These are phyloP conservation scores for Amitus sp. DNA, from an alignment of 2,888 invertebrate species.

Conservation along the genomic window DNA sequence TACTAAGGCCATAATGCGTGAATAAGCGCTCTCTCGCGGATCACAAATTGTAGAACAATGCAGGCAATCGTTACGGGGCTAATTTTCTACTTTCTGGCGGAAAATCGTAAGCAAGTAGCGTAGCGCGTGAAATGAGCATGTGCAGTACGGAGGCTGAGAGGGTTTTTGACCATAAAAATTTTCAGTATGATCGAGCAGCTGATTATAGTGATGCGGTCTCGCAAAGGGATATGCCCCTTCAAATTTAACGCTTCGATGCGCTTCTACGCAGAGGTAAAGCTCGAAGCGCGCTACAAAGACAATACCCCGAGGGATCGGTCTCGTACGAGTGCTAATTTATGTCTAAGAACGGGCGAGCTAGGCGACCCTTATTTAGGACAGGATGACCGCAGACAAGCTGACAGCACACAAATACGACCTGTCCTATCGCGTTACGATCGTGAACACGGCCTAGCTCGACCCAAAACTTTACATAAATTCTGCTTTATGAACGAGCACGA, in stretches of 20 bases:
- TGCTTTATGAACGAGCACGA: conserved; percentile 31
- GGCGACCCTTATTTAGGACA: conserved; percentile 42
- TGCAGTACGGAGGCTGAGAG: conserved; percentile 35
- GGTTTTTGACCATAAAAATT: conserved; percentile 37
- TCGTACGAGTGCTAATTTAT: conserved; percentile 42
- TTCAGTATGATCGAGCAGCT: conserved; percentile 40
- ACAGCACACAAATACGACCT: conserved; percentile 40
- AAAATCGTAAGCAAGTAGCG: conserved; percentile 37
- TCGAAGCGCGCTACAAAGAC: conserved; percentile 39
- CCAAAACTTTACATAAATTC: conserved; percentile 39
- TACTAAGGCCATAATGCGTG: neutral
- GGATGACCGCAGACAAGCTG: conserved; percentile 42
- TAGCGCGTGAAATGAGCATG: conserved; percentile 41
- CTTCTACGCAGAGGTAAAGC: conserved; percentile 36
- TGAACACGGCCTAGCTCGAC: conserved; percentile 29
- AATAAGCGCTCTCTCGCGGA: neutral
- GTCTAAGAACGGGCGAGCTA: conserved; percentile 41
- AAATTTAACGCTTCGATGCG: conserved; percentile 43
- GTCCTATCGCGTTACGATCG: conserved; percentile 37
- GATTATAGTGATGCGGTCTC: conserved; percentile 40
- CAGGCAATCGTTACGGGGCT: conserved; percentile 33
- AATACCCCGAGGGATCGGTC: conserved; percentile 42
- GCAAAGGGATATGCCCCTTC: conserved; percentile 42
- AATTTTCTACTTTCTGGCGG: conserved; percentile 35
- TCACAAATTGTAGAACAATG: neutral